Evolutionary conservation across 2,797 vertebrate genomes (phyloP).

Genomic region (Euphonia xanthogaster): DNA sequence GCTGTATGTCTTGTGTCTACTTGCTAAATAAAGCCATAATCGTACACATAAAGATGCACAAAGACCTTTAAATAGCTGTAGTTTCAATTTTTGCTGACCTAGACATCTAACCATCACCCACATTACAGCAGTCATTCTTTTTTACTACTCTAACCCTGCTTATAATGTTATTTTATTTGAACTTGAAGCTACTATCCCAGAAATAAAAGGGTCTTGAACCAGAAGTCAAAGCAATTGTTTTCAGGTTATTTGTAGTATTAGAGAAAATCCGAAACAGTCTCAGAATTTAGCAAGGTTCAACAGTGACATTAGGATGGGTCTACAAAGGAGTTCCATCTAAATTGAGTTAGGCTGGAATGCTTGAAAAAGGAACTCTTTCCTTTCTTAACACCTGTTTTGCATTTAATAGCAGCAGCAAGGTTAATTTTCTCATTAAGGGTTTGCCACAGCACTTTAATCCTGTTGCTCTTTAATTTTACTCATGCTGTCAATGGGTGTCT

Average conservation of each 20-base stretch:
- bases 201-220: not conserved
- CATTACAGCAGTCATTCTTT: not conserved
- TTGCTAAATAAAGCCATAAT: not conserved
- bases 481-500: not conserved
- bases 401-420: not conserved
- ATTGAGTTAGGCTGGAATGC: not conserved
- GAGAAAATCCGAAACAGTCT: not conserved
- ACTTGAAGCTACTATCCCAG: not conserved
- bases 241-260: not conserved
- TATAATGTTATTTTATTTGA: not conserved
- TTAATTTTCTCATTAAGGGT: not conserved
- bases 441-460: not conserved
- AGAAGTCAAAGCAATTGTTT: not conserved
- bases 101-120: not conserved
- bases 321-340: not conserved
- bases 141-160: not conserved
- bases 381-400: not conserved
- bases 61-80: not conserved
- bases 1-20: not conserved
- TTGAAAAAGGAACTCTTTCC: not conserved
- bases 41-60: not conserved
- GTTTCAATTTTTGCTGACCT: not conserved
- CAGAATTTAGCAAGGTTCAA: not conserved
- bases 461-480: not conserved
- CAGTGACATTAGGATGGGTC: not conserved